phyloP scores from a whole-genome alignment of 2,113 vertebrate genomes.

The Peucedramus taeniatus region DNA sequence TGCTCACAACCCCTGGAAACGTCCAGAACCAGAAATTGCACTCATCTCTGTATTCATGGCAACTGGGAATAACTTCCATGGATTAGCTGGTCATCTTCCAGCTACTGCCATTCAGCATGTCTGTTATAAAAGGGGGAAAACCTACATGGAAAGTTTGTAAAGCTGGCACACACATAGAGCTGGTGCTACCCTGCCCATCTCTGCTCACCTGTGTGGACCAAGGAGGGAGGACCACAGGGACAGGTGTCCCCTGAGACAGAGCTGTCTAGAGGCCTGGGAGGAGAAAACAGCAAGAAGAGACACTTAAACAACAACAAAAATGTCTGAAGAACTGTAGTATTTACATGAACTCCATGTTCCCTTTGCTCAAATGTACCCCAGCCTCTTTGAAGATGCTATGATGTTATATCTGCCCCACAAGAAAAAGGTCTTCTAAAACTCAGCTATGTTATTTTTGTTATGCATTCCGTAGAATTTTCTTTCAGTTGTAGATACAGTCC shows the following conservation, averaged over 20 bases:
- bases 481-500: not conserved
- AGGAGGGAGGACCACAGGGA: not conserved
- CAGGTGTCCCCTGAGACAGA: not conserved
- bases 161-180: not conserved
- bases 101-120: not conserved
- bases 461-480: not conserved
- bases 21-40: not conserved
- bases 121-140: not conserved
- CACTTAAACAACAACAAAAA: not conserved
- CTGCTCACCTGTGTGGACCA: accelerated
- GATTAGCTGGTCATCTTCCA: not conserved
- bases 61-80: not conserved
- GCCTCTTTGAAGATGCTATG: not conserved
- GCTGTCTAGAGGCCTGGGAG: not conserved
- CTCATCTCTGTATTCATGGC: not conserved
- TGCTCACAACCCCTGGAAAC: not conserved
- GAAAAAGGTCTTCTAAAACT: not conserved
- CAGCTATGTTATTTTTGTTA: not conserved
- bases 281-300: not conserved
- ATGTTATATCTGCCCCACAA: not conserved
- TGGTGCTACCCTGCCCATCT: not conserved
- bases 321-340: not conserved
- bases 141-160: not conserved
- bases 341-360: not conserved
- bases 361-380: not conserved